Base-by-base conservation (phyloP, 2,113 vertebrate genomes). In the Potamarius usumacintae region DNA sequence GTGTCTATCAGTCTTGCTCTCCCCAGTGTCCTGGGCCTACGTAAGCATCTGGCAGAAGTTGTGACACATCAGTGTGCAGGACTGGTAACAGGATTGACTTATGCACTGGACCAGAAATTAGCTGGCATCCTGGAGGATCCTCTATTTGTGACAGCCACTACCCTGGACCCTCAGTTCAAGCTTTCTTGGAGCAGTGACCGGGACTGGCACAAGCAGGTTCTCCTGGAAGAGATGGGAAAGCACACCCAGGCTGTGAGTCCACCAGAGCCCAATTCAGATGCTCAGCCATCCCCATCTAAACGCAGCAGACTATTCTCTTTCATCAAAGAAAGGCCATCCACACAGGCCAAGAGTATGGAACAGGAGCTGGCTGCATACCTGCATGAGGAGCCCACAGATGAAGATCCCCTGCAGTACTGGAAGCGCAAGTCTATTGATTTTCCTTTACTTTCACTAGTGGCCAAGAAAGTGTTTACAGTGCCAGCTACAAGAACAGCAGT, bases 161-260 rank as follows among this genome's bases (percentile, higher is more conserved):
- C 94, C 9, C 88, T 96, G 88, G 95, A 96, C 89, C 95, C 95
- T 14, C 95, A 96, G 93, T 96, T 96, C 88, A 96, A 96, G 88
- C 94, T 96, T n/a, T 94, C 95, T 2, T 96, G 95, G 95, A 96
- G 95, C 93, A 95, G 93, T 86, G 94, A 94, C 90, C 92, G 93
- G 0, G 95, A 96, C 78, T 95, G 95, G 95, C 95, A 96, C 91
- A 93, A 91, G 90, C 95, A 96, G 87, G 93, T 96, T 74, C 84
- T 96, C 50, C 85, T 95, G 83, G 93, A 95, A 80, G 95, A 96
- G 88, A 88, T 96, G 81, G 92, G 92, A 85, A 96, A 95, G 93
- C 92, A 94, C 87, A 93, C 92, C 42, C 83, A 90, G 62, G 88
- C 91, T 63, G 91, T 91, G 77, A 89, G 89, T 83, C 91, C 90